A percentile compares a stretch with the other conserved stretches of the same genome.
Conservation (phyloP, 2,888 invertebrate genomes). For the Agrochola litura region DNA sequence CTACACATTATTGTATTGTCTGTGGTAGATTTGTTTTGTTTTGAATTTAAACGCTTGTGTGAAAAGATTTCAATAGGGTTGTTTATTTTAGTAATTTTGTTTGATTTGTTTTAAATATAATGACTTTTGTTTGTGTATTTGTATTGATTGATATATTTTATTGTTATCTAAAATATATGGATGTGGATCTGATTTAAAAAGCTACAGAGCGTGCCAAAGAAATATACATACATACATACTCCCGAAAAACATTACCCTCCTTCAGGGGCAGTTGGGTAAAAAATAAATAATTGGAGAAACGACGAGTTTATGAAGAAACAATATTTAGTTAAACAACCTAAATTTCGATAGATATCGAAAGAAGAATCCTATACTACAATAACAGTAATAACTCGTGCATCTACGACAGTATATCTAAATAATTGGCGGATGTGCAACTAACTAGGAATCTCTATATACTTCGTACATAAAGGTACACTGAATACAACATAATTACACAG, state of each 20-base stretch:
- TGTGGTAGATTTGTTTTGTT: conserved; percentile 15
- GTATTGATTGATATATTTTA: background rate
- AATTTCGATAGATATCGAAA: background rate
- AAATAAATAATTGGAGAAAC: too few species aligned
- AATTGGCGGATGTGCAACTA: conserved; percentile 26
- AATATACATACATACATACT: too few species aligned
- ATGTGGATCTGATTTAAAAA: background rate
- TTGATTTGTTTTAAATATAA: background rate
- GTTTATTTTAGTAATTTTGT: background rate
- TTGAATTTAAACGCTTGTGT: conserved; percentile 12
- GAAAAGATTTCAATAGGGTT: background rate
- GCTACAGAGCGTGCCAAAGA: too few species aligned
- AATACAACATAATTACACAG: conserved; percentile 34
- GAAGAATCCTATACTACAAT: background rate
- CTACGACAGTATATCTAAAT: conserved; percentile 23
- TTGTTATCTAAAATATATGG: background rate
- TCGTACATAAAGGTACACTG: conserved; percentile 36
- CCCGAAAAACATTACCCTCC: too few species aligned
- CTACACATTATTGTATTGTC: conserved; percentile 4
- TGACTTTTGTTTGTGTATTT: background rate
- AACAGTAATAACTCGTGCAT: conserved; percentile 36
- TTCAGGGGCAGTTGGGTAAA: too few species aligned
- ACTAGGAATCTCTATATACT: conserved; percentile 23
- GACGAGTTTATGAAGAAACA: background rate
- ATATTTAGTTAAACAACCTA: background rate